phyloP scores from a whole-genome alignment of 2,888 invertebrate genomes.

The Agrotis segetum region DNA sequence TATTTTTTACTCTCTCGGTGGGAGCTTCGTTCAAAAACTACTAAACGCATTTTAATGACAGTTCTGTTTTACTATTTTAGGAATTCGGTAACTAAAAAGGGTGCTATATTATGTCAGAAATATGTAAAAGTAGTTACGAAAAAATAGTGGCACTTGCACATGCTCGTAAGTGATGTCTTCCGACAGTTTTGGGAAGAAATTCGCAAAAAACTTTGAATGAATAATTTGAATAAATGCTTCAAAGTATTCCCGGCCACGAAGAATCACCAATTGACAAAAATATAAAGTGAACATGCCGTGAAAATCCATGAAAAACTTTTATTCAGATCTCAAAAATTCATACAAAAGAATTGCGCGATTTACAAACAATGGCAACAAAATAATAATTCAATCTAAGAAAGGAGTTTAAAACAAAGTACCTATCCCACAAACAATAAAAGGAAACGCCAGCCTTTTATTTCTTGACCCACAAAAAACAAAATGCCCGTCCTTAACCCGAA shows the following conservation, averaged over 20 bases:
- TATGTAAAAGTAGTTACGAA: slow-evolving; percentile 22
- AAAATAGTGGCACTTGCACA: background rate
- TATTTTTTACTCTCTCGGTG: slow-evolving; percentile 41
- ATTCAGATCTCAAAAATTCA: background rate
- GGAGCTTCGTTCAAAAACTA: slow-evolving; percentile 52
- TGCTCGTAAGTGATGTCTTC: too few species aligned
- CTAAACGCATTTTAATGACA: slow-evolving; percentile 65
- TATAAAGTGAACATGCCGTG: background rate
- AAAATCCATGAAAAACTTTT: background rate
- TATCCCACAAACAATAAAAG: slow-evolving; percentile 26
- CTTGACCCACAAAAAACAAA: slow-evolving; percentile 23
- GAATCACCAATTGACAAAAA: too few species aligned
- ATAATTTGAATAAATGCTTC: too few species aligned
- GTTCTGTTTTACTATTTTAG: slow-evolving; percentile 52
- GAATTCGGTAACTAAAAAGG: slow-evolving; percentile 22
- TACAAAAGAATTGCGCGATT: background rate
- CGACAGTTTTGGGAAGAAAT: too few species aligned
- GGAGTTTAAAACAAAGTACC: background rate
- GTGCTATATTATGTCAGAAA: slow-evolving; percentile 25
- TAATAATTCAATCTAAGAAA: slow-evolving; percentile 24
- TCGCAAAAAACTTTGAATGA: too few species aligned
- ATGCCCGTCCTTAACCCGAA: slow-evolving; percentile 27
- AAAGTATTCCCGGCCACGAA: background rate
- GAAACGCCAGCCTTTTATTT: slow-evolving; percentile 31
- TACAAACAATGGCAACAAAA: background rate